A percentile compares a stretch with the other conserved stretches of the same genome.
Conservation (phyloP, 2,113 vertebrate genomes). For the Circaetus cinerascens region DNA sequence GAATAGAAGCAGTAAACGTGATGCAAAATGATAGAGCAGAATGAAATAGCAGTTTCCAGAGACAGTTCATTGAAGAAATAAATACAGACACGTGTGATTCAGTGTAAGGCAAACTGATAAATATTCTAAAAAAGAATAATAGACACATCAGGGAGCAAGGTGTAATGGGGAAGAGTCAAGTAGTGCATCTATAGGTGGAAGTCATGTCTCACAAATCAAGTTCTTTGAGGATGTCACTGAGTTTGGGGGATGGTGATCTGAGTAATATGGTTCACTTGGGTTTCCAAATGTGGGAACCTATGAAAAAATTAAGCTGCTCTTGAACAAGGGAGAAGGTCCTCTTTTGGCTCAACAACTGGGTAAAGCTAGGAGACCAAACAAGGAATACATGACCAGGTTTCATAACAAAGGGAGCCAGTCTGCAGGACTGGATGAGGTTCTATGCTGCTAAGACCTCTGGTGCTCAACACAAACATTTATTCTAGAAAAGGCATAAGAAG, state of each 20-base stretch:
- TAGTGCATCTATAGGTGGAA: not conserved
- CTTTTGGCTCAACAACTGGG: not conserved
- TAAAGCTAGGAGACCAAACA: not conserved
- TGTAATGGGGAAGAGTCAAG: not conserved
- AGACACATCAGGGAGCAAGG: not conserved
- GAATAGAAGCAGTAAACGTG: not conserved
- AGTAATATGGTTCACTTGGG: not conserved
- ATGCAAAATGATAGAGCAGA: not conserved
- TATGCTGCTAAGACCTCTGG: not conserved
- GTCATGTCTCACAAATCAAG: not conserved
- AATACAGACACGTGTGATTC: not conserved
- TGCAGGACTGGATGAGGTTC: not conserved
- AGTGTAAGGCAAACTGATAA: not conserved
- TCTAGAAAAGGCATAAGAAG: not conserved
- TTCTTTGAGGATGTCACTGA: not conserved
- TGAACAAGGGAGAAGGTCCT: not conserved
- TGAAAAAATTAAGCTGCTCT: not conserved
- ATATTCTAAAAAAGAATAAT: not conserved
- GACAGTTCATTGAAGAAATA: not conserved
- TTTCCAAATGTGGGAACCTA: not conserved
- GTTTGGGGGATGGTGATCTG: not conserved
- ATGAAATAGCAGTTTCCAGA: not conserved
- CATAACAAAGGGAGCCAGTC: not conserved
- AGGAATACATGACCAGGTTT: not conserved
- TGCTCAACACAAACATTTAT: not conserved